Evolutionary conservation across 2,797 vertebrate species (phyloP), one percentile per base, ranked within the genome.

Genomic region (Acanthurus lineatus): DNA sequence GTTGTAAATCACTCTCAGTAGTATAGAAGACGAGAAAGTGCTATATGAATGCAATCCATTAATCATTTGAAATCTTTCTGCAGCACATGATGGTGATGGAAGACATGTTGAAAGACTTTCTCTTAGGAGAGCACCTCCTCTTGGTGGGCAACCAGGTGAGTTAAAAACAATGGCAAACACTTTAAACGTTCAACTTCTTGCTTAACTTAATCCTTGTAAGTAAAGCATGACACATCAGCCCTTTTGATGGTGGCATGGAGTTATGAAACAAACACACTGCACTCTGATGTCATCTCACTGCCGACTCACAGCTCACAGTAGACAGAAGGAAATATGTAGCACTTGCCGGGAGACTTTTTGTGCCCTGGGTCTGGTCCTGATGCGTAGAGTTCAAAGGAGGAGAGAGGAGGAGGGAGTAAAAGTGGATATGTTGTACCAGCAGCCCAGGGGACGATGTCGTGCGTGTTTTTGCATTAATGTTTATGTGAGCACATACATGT

Each of bases 121-220:
- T 99, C 17, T 93, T 99, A 52, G 98, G 98, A 85, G 98, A 99
- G 66, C 98, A 99, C 83, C 95, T 99, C 59, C 95, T 99, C 52
- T 84, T 99, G 90, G 97, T 99, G 76, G 98, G 98, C 22, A 99
- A 99, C 93, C 98, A 99, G 98, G 98, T 99, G 90, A 95, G 96
- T 77, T 54, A 65, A 59, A 25, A 32, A 16, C 25, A 25, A 25
- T 38, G 4, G 28, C 15, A 19, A 68, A 22, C 16, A 20, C 7
- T 51, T 11, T 60, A 44, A 61, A 42, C 58, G 12, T 20, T 38
- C 19, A 35, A 16, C 35, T 20, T 48, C 25, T 20, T 32, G 15
- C 48, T 66, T 17, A 2, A 12, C 16, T 54, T 16, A 9, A 54
- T 25, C 25, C 25, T 25, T 25, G 3, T 25, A 25, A 25, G 25